Conservation (phyloP, 2,888 invertebrate genomes). For the Limnephilus lunatus region DNA sequence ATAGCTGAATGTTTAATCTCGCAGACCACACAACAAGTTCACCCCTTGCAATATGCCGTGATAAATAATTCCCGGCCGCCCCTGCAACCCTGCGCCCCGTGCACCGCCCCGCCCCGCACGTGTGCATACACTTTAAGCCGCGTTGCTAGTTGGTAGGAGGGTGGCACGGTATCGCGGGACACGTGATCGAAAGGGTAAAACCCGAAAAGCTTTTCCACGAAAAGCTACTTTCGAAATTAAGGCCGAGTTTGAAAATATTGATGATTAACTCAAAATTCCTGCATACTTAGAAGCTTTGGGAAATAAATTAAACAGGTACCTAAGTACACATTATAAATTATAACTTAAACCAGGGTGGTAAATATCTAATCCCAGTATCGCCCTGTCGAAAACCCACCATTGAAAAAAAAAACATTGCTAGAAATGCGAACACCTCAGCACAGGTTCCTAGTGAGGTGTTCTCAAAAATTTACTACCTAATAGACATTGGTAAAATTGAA, state of each 20-base stretch:
- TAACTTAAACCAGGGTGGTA: no score
- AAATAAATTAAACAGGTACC: no score
- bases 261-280: no score
- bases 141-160: not conserved
- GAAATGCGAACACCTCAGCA: no score
- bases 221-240: not conserved
- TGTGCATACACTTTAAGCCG: conserved; percentile 37
- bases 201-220: not conserved
- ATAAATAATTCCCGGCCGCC: conserved; percentile 42
- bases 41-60: conserved; percentile 46
- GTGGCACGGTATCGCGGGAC: not conserved
- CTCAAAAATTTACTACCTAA: no score
- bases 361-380: no score
- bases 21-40: conserved; percentile 36
- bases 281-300: no score
- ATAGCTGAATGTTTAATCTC: conserved; percentile 51
- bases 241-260: not conserved
- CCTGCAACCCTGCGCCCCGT: conserved; percentile 18
- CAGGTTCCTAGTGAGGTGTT: no score
- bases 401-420: no score
- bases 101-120: conserved; percentile 3
- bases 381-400: no score
- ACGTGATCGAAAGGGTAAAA: not conserved
- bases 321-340: no score
- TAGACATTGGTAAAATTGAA: no score